Percentiles rank a stretch among this genome's conserved stretches.
These are phyloP conservation scores for Rhea pennata DNA, from an alignment of 2,113 vertebrate species.

Conservation along the genomic window DNA sequence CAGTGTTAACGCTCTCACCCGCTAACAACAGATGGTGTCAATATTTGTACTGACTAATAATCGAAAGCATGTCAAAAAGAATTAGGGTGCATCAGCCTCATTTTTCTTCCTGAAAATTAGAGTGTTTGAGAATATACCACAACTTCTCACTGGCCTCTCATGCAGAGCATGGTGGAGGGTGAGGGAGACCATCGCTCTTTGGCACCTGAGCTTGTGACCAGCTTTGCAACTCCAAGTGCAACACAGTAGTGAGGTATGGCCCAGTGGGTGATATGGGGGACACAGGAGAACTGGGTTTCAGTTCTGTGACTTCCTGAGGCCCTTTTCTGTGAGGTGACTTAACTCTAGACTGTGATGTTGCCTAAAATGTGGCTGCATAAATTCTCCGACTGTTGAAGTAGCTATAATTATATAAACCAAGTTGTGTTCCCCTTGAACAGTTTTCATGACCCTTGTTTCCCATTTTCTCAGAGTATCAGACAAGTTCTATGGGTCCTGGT, in stretches of 20 bases:
- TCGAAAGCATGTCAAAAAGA: not conserved
- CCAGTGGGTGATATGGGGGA: not conserved
- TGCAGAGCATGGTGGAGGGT: not conserved
- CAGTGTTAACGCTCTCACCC: accelerated
- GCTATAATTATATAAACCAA: not conserved
- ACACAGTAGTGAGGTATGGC: accelerated
- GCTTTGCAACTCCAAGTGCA: not conserved
- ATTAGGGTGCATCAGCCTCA: not conserved
- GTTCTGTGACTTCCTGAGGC: not conserved
- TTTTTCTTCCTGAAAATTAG: not conserved
- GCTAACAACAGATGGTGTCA: accelerated
- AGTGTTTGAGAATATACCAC: not conserved
- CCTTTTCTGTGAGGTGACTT: not conserved
- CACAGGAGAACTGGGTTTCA: not conserved
- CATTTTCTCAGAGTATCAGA: not conserved
- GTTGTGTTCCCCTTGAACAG: not conserved
- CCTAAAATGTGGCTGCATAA: not conserved
- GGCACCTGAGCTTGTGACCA: not conserved
- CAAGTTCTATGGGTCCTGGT: not conserved
- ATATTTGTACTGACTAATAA: not conserved
- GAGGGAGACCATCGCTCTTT: not conserved
- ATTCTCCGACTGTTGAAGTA: not conserved
- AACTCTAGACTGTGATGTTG: not conserved
- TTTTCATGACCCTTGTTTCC: not conserved
- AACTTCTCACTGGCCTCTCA: not conserved